Evolutionary conservation across 2,113 vertebrate species (phyloP).

Genomic region (Pedionomus torquatus): DNA sequence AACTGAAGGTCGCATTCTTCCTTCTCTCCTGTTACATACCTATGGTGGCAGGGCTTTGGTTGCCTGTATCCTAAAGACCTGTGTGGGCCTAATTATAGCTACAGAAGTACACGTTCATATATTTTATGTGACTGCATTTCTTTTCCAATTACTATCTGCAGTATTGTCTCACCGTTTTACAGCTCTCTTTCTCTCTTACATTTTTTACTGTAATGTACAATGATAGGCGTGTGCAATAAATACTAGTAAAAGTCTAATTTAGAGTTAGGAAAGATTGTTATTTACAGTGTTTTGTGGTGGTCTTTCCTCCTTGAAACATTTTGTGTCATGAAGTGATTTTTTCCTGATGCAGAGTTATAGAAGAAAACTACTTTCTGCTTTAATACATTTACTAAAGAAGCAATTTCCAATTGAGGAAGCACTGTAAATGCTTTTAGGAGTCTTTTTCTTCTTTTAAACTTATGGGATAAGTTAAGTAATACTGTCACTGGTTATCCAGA

Average conservation of each 20-base stretch:
- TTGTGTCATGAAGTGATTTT: not conserved
- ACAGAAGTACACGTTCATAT: not conserved
- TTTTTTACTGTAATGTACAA: not conserved
- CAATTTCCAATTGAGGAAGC: not conserved
- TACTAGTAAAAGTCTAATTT: not conserved
- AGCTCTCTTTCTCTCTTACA: not conserved
- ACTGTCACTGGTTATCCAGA: not conserved
- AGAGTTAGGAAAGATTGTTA: not conserved
- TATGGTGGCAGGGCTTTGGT: not conserved
- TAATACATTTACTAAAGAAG: not conserved
- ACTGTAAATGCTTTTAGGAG: not conserved
- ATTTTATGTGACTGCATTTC: not conserved
- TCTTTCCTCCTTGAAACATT: not conserved
- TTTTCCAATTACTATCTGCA: not conserved
- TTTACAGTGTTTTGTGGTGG: not conserved
- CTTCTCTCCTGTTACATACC: not conserved
- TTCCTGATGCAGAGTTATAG: not conserved
- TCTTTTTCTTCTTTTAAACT: not conserved
- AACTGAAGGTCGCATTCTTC: not conserved
- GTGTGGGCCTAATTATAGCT: not conserved
- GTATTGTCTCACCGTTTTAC: not conserved
- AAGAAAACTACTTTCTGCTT: not conserved
- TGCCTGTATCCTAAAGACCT: not conserved
- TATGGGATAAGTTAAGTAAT: not conserved
- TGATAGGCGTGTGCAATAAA: not conserved